Conservation (phyloP, 1,140 invertebrate genomes). For the Monochamus saltuarius region DNA sequence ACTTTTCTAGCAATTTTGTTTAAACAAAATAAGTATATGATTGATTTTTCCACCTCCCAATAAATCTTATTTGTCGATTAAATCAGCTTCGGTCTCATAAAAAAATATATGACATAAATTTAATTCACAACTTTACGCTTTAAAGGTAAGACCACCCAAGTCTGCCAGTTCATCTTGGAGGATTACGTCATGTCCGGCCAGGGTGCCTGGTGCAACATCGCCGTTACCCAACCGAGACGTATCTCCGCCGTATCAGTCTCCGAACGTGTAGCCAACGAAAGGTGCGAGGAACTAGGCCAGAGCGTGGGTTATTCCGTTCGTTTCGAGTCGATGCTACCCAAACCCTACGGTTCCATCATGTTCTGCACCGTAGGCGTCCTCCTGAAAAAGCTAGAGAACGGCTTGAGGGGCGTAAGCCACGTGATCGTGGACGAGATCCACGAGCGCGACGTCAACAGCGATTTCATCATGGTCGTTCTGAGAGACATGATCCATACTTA, state of each 20-base stretch:
- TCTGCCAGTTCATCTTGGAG: slow-evolving; percentile 96
- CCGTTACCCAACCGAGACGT: slow-evolving; percentile 91
- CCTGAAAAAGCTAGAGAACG: slow-evolving; percentile 85
- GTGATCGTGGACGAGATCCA: slow-evolving; percentile 97
- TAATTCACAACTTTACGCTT: background rate
- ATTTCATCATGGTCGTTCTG: slow-evolving; percentile 92
- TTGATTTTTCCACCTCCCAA: no score
- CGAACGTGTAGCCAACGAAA: slow-evolving; percentile 84
- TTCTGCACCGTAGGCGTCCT: slow-evolving; percentile 96
- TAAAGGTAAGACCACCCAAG: slow-evolving; percentile 70
- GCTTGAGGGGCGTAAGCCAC: slow-evolving; percentile 84
- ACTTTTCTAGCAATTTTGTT: no score
- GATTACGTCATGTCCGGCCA: slow-evolving; percentile 86
- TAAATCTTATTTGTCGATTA: no score
- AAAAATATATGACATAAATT: no score
- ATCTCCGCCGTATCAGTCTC: slow-evolving; percentile 94
- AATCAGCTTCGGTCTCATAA: no score
- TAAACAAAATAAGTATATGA: no score
- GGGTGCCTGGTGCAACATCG: slow-evolving; percentile 81
- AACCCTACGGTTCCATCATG: slow-evolving; percentile 89
- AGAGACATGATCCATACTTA: slow-evolving; percentile 90
- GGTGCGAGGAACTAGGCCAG: slow-evolving; percentile 82
- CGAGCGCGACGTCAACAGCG: slow-evolving; percentile 94
- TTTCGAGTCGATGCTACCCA: slow-evolving; percentile 84
- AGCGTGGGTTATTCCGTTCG: slow-evolving; percentile 87